Percentiles rank a stretch among this genome's conserved stretches.
phyloP scores from a whole-genome alignment of 2,888 invertebrate genomes.

The Galerucella pusilla region DNA sequence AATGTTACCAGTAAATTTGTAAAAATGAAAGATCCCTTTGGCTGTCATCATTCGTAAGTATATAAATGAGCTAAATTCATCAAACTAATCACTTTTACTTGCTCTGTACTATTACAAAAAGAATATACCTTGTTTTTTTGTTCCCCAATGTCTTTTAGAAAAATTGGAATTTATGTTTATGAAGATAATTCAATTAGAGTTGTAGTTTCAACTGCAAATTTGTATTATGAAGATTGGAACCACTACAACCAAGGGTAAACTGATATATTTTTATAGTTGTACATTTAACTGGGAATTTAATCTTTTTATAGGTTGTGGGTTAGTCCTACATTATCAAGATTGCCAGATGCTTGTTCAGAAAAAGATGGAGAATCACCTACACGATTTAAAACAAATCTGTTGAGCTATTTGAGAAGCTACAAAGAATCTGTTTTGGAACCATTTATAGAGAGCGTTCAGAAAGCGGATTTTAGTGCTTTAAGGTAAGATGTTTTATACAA shows the following conservation, averaged over 20 bases:
- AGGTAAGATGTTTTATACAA: conserved; percentile 69
- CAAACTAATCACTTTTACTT: conserved; percentile 1
- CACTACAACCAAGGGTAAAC: conserved; percentile 90
- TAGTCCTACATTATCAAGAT: conserved; percentile 79
- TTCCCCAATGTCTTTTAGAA: conserved; percentile 67
- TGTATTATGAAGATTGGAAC: conserved; percentile 92
- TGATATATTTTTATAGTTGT: conserved; percentile 15
- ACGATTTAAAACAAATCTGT: conserved; percentile 80
- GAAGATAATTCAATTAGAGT: conserved; percentile 84
- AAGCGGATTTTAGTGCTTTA: conserved; percentile 84
- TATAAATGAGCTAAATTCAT: conserved; percentile 3
- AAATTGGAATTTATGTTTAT: conserved; percentile 89
- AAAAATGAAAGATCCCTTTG: conserved; percentile 81
- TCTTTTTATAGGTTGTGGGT: conserved; percentile 80
- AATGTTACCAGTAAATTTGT: conserved; percentile 76
- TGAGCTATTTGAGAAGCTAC: conserved; percentile 82
- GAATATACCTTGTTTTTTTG: neutral
- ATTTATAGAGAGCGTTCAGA: conserved; percentile 80
- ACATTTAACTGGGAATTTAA: neutral
- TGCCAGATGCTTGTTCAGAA: conserved; percentile 69
- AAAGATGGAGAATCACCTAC: conserved; percentile 84
- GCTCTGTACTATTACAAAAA: neutral
- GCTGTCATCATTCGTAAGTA: conserved; percentile 88
- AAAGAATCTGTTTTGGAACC: conserved; percentile 73
- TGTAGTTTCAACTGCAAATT: conserved; percentile 91